Evolutionary conservation across 2,797 vertebrate species (phyloP).

Genomic region (Oreochromis mossambicus): DNA sequence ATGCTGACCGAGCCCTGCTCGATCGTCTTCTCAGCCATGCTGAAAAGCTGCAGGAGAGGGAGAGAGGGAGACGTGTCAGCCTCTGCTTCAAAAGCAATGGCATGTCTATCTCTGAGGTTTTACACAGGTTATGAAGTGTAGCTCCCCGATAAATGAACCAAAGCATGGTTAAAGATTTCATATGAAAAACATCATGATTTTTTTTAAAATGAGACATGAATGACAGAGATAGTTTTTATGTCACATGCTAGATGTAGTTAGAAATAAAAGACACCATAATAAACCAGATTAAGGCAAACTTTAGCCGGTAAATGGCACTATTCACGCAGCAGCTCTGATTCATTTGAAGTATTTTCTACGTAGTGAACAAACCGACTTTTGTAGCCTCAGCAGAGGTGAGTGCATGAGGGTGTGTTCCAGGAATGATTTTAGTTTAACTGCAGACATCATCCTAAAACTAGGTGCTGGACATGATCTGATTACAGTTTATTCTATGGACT

Average conservation of each 20-base stretch:
- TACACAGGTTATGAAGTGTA: not conserved
- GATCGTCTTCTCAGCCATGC: constrained; percentile 88
- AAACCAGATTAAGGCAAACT: not conserved
- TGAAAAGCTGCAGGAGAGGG: constrained; percentile 56
- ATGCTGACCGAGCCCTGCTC: constrained; percentile 82
- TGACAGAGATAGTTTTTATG: not conserved
- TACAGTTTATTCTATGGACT: constrained; percentile 26
- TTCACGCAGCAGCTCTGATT: not conserved
- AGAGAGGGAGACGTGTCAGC: not conserved
- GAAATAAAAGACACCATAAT: not conserved
- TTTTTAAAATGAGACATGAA: not conserved
- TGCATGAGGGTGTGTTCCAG: not conserved
- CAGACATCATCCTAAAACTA: constrained; percentile 32
- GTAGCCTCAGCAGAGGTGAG: not conserved
- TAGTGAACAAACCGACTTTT: not conserved
- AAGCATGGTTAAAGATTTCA: not conserved
- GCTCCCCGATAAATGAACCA: not conserved
- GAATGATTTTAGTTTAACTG: constrained; percentile 8
- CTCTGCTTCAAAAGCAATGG: not conserved
- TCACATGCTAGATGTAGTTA: not conserved
- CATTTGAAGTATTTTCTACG: not conserved
- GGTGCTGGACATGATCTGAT: constrained; percentile 49
- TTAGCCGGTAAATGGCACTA: not conserved
- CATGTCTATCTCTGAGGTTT: not conserved
- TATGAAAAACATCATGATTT: not conserved